Conservation (phyloP, 1,140 invertebrate genomes). For the Zaprionus vittiger region DNA sequence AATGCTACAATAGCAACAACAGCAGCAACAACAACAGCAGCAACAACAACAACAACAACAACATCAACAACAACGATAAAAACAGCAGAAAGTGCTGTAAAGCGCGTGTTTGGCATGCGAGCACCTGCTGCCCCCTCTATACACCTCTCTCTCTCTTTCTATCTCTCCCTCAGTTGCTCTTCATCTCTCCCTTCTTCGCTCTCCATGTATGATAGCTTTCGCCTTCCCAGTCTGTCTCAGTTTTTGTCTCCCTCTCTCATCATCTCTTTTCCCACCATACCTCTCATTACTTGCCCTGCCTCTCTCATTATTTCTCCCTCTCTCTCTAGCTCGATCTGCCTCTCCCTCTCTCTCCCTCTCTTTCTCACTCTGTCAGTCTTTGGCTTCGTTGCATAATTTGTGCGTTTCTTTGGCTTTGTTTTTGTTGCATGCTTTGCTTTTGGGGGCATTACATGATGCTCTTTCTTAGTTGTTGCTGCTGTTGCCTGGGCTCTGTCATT, state of each 20-base stretch:
- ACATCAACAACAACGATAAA: neutral
- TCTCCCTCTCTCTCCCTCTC: slow-evolving; percentile 9
- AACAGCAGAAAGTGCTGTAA: slow-evolving; percentile 20
- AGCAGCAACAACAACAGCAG: slow-evolving; percentile 6
- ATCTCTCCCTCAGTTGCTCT: neutral
- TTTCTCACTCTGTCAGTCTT: slow-evolving; percentile 24
- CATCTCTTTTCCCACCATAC: no score
- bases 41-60: slow-evolving; percentile 3
- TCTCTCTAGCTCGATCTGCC: neutral
- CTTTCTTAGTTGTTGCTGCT: slow-evolving; percentile 12
- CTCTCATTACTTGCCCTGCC: neutral
- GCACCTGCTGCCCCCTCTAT: slow-evolving; percentile 2
- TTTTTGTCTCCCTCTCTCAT: no score
- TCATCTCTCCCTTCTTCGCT: slow-evolving; percentile 1
- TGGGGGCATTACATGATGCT: slow-evolving; percentile 70
- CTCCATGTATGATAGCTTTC: neutral
- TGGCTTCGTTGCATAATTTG: slow-evolving; percentile 50
- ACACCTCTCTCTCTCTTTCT: neutral
- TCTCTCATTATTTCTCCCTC: neutral
- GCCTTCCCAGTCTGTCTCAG: neutral
- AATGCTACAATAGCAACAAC: slow-evolving; percentile 14
- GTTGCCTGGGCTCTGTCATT: slow-evolving; percentile 57
- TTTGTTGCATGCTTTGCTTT: slow-evolving; percentile 36
- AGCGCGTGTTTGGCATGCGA: slow-evolving; percentile 30
- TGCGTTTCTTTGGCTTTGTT: slow-evolving; percentile 56